Percentiles rank a stretch among this genome's conserved stretches.
These are phyloP conservation scores for Isaurus tuberculatus DNA, from an alignment of 92 coral and sea anemone genomes.

Conservation along the genomic window DNA sequence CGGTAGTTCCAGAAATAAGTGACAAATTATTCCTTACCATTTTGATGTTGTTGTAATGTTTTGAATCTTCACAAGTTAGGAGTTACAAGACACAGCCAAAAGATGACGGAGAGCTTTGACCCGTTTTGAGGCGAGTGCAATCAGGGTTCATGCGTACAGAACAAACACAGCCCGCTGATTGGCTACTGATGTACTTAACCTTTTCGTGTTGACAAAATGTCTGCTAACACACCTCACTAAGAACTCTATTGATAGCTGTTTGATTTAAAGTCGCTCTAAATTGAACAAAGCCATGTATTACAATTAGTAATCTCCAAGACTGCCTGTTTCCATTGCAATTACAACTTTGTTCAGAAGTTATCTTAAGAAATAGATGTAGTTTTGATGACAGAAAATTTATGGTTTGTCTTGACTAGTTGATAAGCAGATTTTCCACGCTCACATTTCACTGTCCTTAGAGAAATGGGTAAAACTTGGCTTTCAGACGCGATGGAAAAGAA, in stretches of 20 bases:
- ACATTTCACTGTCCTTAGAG: conserved; percentile 10
- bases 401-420: conserved; percentile 14
- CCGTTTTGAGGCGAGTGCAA: background rate
- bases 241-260: conserved; percentile 27
- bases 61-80: background rate
- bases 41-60: conserved; percentile 28
- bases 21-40: conserved; percentile 28
- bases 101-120: background rate
- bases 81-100: background rate
- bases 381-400: conserved; percentile 18
- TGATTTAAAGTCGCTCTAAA: background rate
- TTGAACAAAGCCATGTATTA: background rate
- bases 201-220: conserved; percentile 41
- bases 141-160: background rate
- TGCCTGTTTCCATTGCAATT: background rate
- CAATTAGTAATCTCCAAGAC: background rate
- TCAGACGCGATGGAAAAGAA: background rate
- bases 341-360: background rate
- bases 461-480: background rate
- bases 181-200: background rate
- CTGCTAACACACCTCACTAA: conserved; percentile 17
- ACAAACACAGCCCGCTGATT: conserved; percentile 1
- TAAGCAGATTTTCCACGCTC: conserved; percentile 1
- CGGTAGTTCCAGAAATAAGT: background rate
- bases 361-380: background rate